Evolutionary conservation across 2,113 vertebrate genomes (phyloP), one percentile per base, ranked within the genome.

Genomic region (Gallinago media): DNA sequence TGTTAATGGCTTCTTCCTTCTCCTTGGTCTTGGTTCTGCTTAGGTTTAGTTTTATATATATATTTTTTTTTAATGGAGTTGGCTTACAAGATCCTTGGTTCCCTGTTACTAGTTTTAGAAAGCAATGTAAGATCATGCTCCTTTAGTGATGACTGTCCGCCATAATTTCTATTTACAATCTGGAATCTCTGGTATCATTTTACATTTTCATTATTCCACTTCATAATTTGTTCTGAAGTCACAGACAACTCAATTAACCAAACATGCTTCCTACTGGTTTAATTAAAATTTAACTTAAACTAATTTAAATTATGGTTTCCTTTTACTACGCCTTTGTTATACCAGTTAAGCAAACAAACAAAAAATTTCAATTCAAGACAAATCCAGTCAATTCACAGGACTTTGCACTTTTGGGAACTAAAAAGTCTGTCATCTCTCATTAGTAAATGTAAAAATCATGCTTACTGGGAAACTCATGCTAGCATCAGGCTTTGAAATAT

Each of bases 301-400:
- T 74, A 66, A 88, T 92, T 89, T 85, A 89, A 89, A 85, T 78
- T 85, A 82, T 47, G 4, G 2, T 49, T 96, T 95, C 54, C 32
- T 80, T 31, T 76, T 80, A 73, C 44, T 32, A 56, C 44, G n/a
- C 7, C 65, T 31, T 52, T 84, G 23, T 44, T 74, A 70, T 52
- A 17, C 16, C 21, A 66, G 26, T 65, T 47, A 88, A 84, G 80
- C 6, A 88, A 89, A 34, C 26, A 71, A 92, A 80, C 5, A 75
- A 81, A 80, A 59, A 44, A 46, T 18, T 13, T 56, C 5, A 58
- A 23, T 32, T 92, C 19, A 55, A 21, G 46, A 74, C 14, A 78
- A 89, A 89, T 42, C 8, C 18, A 56, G 18, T 61, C 12, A 70
- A 71, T 66, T 85, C n/a, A 25, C 9, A 66, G 66, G 26, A 80